Evolutionary conservation across 2,113 vertebrate species (phyloP).

Genomic region (Tursiops truncatus): DNA sequence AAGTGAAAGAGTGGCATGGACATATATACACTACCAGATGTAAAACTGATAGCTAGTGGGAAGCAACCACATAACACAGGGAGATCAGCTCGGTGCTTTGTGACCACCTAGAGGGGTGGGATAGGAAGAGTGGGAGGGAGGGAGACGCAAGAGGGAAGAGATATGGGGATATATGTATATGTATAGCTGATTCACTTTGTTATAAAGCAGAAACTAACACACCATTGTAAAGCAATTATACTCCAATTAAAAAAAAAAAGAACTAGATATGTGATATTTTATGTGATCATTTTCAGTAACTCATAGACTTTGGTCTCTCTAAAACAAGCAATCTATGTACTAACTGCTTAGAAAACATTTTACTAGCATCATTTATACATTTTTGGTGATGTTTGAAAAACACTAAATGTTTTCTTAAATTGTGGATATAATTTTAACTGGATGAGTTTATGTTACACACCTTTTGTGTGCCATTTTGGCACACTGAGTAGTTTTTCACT

Average conservation of each 20-base stretch:
- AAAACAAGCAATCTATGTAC: neutral
- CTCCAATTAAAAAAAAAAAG: neutral
- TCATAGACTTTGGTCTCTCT: neutral
- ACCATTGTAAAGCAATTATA: too few relatives aligned
- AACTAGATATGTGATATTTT: neutral
- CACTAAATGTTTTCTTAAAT: neutral
- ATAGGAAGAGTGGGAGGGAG: too few relatives aligned
- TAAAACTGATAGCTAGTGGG: too few relatives aligned
- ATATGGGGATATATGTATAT: too few relatives aligned
- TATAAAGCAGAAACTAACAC: too few relatives aligned
- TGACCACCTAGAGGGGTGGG: too few relatives aligned
- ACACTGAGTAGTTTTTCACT: neutral
- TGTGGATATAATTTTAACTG: neutral
- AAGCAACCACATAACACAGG: too few relatives aligned
- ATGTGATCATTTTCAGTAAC: neutral
- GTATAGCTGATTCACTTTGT: too few relatives aligned
- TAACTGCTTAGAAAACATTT: neutral
- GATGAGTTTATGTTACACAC: neutral
- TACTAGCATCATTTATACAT: neutral
- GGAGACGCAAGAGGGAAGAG: too few relatives aligned
- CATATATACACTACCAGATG: too few relatives aligned
- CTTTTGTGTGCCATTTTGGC: neutral
- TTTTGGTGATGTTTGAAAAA: neutral
- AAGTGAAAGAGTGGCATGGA: too few relatives aligned
- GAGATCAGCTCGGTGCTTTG: too few relatives aligned